A percentile compares a stretch with the other conserved stretches of the same genome.
Conservation (phyloP, 2,113 vertebrate species). For the Sterrhoptilus dennistouni region DNA sequence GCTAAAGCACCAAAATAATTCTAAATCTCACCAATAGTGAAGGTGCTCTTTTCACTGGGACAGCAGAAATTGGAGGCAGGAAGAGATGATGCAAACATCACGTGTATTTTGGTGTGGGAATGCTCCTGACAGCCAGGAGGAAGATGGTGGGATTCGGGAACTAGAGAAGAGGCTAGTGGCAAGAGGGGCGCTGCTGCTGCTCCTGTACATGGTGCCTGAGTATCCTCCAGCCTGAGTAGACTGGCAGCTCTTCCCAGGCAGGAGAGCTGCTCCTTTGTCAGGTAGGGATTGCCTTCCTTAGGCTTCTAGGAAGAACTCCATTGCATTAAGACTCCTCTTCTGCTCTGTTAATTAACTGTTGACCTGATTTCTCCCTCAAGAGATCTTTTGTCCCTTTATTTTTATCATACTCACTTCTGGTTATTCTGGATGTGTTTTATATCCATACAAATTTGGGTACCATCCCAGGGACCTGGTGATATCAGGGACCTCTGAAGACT, state of each 20-base stretch:
- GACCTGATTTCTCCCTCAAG: not conserved
- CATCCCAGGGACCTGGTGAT: not conserved
- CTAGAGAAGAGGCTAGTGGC: not conserved
- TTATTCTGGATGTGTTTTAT: not conserved
- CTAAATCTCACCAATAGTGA: not conserved
- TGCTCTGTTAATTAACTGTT: not conserved
- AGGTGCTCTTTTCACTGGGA: not conserved
- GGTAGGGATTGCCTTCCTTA: not conserved
- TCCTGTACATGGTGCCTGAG: rapidly evolving
- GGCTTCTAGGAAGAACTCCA: not conserved
- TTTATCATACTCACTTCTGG: not conserved
- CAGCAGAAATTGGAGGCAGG: not conserved
- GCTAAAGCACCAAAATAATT: not conserved
- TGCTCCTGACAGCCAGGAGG: not conserved
- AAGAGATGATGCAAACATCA: not conserved
- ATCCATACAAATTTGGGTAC: not conserved
- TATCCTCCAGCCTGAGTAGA: not conserved
- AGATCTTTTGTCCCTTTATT: not conserved
- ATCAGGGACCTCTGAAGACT: not conserved
- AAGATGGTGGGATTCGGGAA: not conserved
- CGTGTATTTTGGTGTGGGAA: not conserved
- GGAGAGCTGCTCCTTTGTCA: not conserved
- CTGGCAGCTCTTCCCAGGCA: rapidly evolving
- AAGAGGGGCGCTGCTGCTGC: not conserved
- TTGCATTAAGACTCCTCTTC: not conserved